Percentiles rank a stretch among this genome's conserved stretches.
Evolutionary conservation across 2,888 invertebrate genomes (phyloP).

Genomic region (Nomada flava): DNA sequence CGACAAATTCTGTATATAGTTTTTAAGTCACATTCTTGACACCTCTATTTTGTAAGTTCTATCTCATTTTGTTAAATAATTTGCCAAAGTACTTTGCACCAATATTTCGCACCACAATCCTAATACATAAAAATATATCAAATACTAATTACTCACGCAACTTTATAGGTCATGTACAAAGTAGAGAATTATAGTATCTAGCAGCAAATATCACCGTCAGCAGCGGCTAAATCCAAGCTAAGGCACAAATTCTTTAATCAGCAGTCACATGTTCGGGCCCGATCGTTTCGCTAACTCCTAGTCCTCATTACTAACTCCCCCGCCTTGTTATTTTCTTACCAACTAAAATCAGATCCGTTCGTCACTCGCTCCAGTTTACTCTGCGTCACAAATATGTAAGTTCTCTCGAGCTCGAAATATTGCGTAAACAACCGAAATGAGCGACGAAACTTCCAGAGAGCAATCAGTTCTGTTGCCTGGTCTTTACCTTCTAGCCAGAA

Average conservation of each 20-base stretch:
- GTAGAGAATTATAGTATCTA: neutral
- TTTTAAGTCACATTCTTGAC: no score
- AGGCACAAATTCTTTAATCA: neutral
- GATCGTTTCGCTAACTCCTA: neutral
- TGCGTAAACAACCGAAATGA: neutral
- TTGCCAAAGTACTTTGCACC: no score
- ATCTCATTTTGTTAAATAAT: no score
- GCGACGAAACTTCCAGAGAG: neutral
- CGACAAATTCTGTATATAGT: no score
- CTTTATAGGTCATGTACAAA: no score
- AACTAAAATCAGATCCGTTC: neutral
- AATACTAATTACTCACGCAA: no score
- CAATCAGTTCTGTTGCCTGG: no score
- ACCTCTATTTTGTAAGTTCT: no score
- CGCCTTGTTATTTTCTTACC: neutral
- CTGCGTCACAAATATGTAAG: slow-evolving; percentile 1
- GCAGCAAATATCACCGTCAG: neutral
- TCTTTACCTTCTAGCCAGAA: no score
- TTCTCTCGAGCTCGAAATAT: neutral
- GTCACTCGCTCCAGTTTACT: slow-evolving; percentile 2
- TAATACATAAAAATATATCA: no score
- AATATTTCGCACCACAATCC: no score
- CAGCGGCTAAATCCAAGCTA: neutral
- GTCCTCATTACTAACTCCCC: slow-evolving; percentile 5
- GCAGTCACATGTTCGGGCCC: neutral